Percentiles rank a stretch among this genome's conserved stretches.
Conservation (phyloP, 23 tunicate species). For the Trididemnum nubilum region DNA sequence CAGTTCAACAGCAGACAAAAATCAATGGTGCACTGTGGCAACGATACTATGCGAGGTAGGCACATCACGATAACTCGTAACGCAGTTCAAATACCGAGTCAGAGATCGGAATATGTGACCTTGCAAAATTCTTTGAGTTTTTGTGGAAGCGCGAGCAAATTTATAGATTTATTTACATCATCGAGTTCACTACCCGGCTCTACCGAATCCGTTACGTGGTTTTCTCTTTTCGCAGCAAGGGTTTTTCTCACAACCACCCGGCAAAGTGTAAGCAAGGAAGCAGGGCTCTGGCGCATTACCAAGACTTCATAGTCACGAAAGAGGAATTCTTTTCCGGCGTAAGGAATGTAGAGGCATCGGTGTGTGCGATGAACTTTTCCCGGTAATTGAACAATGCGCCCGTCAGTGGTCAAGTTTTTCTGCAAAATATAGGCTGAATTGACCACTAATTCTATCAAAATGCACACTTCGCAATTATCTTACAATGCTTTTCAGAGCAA, state of each 20-base stretch:
- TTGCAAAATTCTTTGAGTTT: slow-evolving; percentile 71
- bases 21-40: too few species aligned
- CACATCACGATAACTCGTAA: too few species aligned
- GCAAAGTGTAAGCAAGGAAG: slow-evolving; percentile 37
- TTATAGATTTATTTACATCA: slow-evolving; percentile 15
- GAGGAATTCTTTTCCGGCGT: slow-evolving; percentile 66
- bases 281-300: slow-evolving; percentile 63
- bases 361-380: slow-evolving; percentile 86
- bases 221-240: neutral
- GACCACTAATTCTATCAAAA: too few species aligned
- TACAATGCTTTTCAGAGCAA: too few species aligned
- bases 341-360: slow-evolving; percentile 78
- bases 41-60: too few species aligned
- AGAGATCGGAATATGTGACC: too few species aligned
- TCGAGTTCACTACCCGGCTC: neutral
- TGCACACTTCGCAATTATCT: too few species aligned
- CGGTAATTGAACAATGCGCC: slow-evolving; percentile 45
- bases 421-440: too few species aligned
- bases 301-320: slow-evolving; percentile 75
- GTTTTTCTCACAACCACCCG: neutral
- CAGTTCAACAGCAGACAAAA: too few species aligned
- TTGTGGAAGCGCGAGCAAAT: slow-evolving; percentile 49
- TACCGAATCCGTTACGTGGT: too few species aligned
- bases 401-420: neutral
- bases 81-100: too few species aligned